A percentile compares a stretch with the other conserved stretches of the same genome.
phyloP scores from a whole-genome alignment of 92 coral and sea anemone genomes.

The Epizoanthus illoricatus region DNA sequence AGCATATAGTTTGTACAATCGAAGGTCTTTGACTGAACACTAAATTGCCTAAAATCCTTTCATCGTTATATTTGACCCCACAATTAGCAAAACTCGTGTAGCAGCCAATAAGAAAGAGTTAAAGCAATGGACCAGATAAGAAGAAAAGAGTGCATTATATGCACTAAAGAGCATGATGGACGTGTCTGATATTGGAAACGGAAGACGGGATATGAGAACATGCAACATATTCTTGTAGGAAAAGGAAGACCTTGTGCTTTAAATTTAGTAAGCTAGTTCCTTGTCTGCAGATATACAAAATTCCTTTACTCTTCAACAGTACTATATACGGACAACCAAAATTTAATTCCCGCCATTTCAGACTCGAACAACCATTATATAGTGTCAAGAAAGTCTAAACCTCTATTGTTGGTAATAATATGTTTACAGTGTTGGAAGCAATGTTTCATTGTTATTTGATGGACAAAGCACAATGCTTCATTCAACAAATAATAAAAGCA shows the following conservation, averaged over 20 bases:
- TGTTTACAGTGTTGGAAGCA: conserved; percentile 63
- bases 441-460: conserved; percentile 57
- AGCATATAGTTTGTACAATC: conserved; percentile 15
- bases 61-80: conserved; percentile 41
- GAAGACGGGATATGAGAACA: conserved; percentile 8
- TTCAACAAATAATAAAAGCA: conserved; percentile 53
- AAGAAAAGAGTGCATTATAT: conserved; percentile 44
- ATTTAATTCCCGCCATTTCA: neutral
- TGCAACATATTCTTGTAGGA: neutral
- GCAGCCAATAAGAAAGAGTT: conserved; percentile 37
- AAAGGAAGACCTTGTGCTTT: neutral
- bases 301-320: conserved; percentile 20
- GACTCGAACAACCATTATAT: conserved; percentile 13
- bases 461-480: conserved; percentile 61
- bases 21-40: conserved; percentile 37
- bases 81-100: conserved; percentile 24
- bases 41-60: conserved; percentile 32
- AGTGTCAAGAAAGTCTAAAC: conserved; percentile 34
- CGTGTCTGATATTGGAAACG: conserved; percentile 39
- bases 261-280: neutral
- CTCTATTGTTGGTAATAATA: conserved; percentile 35
- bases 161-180: conserved; percentile 26
- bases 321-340: conserved; percentile 7
- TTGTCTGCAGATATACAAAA: neutral
- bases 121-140: conserved; percentile 37